Base-by-base conservation (phyloP, 2,888 invertebrate genomes). In the Ormyrus pomaceus region DNA sequence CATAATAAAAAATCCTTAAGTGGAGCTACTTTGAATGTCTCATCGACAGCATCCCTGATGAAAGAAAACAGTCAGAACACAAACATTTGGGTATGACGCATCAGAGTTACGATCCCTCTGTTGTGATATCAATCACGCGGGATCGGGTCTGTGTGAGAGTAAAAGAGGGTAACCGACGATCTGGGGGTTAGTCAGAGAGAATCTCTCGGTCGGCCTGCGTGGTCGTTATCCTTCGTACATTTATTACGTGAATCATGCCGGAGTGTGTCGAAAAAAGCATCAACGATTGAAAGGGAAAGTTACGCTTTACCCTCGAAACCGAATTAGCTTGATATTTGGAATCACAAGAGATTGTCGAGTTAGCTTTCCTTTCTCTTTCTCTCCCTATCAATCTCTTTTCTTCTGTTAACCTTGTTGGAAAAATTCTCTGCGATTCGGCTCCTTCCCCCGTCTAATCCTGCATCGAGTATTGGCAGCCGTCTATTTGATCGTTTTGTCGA, bases 121-220 rank as follows among this genome's bases (percentile, higher is more conserved):
- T 78, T 73, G 50, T 50, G 61, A 72, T 72, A 78, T 72, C 72
- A 72, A 78, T 78, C 78, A 68, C 65, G 46, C 46, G 51, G 72
- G 58, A 13, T 58, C 7, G 46, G 34, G 4, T 34, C 34, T 34
- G 34, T 34, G 11, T 19, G 66, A 66, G n/a, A 7, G 61, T 34
- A 34, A 50, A 10, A 50, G 13, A 9, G 45, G 7, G n/a, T 8
- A 9, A 55, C 19, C 46, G 19, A 68, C 19, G 55, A 62, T 13
- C 50, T 55, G 19, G 11, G 53, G 69, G 6, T 77, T 55, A 69
- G 76, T 69, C 69, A 69, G 10, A 19, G 55, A 61, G 58, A 11
- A 50, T 34, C 34, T 34, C 34, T 34, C 34, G 48, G n/a, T 34
- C 34, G n/a, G 56, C 50, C 5, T 6, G 45, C 4, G 53, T 10